Conservation (phyloP, 2,797 vertebrate species). For the Sphenodon punctatus region DNA sequence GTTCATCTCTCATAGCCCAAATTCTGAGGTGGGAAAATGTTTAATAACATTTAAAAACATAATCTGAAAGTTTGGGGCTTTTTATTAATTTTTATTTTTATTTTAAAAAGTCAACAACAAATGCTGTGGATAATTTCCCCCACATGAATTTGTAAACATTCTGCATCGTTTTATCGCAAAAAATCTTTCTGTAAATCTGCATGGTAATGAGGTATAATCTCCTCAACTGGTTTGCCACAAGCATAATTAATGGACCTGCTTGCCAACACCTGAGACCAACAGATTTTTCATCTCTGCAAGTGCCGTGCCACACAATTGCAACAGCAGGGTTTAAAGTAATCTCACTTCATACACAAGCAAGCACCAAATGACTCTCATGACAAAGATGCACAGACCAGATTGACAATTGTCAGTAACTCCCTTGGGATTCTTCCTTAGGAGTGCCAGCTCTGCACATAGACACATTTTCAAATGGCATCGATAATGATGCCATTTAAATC, state of each 20-base stretch:
- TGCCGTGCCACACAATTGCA: not conserved
- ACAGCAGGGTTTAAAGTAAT: constrained; percentile 27
- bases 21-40: not conserved
- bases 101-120: not conserved
- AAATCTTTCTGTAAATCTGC: constrained; percentile 22
- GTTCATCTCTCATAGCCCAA: not conserved
- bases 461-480: constrained; percentile 38
- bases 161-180: constrained; percentile 5
- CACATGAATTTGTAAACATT: not conserved
- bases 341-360: constrained; percentile 24
- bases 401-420: constrained; percentile 51
- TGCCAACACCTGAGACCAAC: constrained; percentile 29
- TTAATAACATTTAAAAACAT: not conserved
- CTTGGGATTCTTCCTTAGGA: not conserved
- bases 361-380: constrained; percentile 4
- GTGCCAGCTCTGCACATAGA: not conserved
- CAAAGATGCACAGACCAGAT: constrained; percentile 31
- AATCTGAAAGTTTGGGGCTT: not conserved
- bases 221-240: constrained; percentile 8
- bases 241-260: constrained; percentile 23
- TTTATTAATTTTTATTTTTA: not conserved
- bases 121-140: not conserved
- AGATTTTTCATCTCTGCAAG: constrained; percentile 9
- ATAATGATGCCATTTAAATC: constrained; percentile 34
- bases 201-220: constrained; percentile 3